Percentiles rank a stretch among this genome's conserved stretches.
Evolutionary conservation across 2,888 invertebrate genomes (phyloP).

Genomic region (Stenoptilia bipunctidactyla): DNA sequence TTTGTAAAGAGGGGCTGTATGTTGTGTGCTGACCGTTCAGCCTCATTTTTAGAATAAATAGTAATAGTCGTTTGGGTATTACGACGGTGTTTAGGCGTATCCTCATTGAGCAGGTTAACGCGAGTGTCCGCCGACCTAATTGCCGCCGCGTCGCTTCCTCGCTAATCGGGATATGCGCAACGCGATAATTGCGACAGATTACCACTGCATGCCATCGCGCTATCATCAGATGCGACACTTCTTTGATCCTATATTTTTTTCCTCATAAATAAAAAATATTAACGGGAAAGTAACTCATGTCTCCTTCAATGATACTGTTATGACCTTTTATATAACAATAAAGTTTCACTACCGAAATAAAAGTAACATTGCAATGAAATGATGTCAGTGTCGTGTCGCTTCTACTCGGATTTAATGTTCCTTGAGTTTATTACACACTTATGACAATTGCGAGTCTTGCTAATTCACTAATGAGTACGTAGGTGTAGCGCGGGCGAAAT

Average conservation of each 20-base stretch:
- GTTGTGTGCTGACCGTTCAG: conserved; percentile 22
- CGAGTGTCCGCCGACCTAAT: conserved; percentile 69
- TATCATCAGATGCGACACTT: conserved; percentile 20
- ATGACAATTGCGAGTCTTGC: conserved; percentile 58
- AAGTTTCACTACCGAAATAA: no score
- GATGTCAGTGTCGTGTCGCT: conserved; percentile 27
- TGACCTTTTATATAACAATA: no score
- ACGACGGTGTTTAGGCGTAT: conserved; percentile 62
- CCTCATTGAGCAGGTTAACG: conserved; percentile 66
- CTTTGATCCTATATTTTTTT: not conserved
- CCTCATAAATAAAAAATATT: no score
- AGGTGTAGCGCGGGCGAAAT: conserved; percentile 68
- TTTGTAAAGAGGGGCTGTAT: conserved; percentile 54
- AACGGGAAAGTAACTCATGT: no score
- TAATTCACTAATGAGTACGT: conserved; percentile 68
- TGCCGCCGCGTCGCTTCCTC: conserved; percentile 47
- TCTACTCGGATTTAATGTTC: conserved; percentile 23
- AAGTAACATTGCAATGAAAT: conserved; percentile 1
- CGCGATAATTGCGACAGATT: conserved; percentile 65
- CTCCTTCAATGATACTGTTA: no score
- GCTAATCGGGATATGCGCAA: conserved; percentile 68
- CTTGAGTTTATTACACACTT: conserved; percentile 56
- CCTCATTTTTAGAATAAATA: conserved; percentile 4
- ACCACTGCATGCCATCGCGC: conserved; percentile 22
- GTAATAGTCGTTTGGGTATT: conserved; percentile 40